Evolutionary conservation across 92 coral and sea anemone species (phyloP).

Genomic region (Hydrozoanthus gracilis): DNA sequence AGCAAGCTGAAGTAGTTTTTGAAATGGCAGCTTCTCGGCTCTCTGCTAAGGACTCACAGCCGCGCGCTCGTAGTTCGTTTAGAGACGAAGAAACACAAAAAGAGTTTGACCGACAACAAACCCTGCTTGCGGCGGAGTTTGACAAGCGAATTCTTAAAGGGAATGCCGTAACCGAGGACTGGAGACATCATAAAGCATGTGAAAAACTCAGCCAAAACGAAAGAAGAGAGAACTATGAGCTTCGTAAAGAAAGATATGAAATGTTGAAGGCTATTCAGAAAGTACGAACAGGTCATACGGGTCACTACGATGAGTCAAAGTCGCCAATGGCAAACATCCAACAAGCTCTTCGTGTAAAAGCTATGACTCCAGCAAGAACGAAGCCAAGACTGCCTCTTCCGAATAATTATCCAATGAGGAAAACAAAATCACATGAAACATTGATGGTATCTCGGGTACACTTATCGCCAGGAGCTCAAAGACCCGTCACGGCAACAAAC

Average conservation of each 20-base stretch:
- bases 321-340: conserved; percentile 84
- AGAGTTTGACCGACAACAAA: conserved; percentile 82
- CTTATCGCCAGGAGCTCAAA: background rate
- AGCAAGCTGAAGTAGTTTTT: background rate
- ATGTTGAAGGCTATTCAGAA: conserved; percentile 72
- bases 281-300: conserved; percentile 74
- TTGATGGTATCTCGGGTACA: conserved; percentile 13
- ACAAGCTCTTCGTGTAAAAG: conserved; percentile 65
- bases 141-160: conserved; percentile 81
- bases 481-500: background rate
- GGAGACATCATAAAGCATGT: conserved; percentile 65
- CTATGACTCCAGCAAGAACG: conserved; percentile 62
- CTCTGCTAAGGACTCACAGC: background rate
- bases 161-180: conserved; percentile 77
- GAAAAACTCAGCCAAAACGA: conserved; percentile 70
- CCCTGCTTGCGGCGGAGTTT: conserved; percentile 69
- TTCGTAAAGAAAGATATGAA: conserved; percentile 63
- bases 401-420: conserved; percentile 52
- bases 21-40: conserved; percentile 32
- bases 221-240: conserved; percentile 66
- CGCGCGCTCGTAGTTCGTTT: background rate
- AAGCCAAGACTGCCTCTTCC: conserved; percentile 66
- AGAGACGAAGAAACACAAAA: conserved; percentile 59
- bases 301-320: conserved; percentile 80
- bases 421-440: conserved; percentile 69